Base-by-base conservation (phyloP, 2,888 invertebrate species). In the Tiphia femorata region DNA sequence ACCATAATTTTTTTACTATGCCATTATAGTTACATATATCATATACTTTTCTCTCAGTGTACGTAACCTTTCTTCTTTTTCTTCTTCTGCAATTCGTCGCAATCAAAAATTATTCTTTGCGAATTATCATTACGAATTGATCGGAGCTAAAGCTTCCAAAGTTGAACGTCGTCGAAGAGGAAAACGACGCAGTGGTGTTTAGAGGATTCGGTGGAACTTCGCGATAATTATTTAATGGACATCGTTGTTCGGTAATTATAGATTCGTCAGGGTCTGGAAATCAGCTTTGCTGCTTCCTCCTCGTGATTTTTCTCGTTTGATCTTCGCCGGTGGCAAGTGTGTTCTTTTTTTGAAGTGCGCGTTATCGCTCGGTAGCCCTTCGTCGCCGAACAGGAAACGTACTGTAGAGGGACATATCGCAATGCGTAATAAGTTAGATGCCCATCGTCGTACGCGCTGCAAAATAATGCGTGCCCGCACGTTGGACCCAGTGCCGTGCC, bases 381-480 rank as follows among this genome's bases (percentile, higher is more conserved):
- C 33, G 33, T 14, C 33, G 8, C 46, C 47, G 46, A 60, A 57
- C 62, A 66, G 65, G 64, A 66, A 68, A 64, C 48, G 54, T 56
- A 62, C 58, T 59, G 65, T 64, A 60, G 62, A 53, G 60, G 53
- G 54, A 49, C 49, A 60, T 58, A 52, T 44, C 42, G 35, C 52
- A 43, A 58, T 49, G 44, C 48, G 50, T 62, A 54, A 58, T 59
- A 68, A 68, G 62, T 64, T 64, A 62, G 56, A 60, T 51, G 53
- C 55, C n/a, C n/a, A n/a, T 58, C 33, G 40, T 20, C 33, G 46
- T 23, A 16, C 35, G 46, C 30, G 21, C 23, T 23, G 46, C 46
- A 35, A 46, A 35, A 35, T 12, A 12, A 35, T 46, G 35, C 54
- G 20, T 58, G 50, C 58, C 60, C 38, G 44, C 52, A 47, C 35